Evolutionary conservation across 2,797 vertebrate species (phyloP), one percentile per base, ranked within the genome.

Genomic region (Amazonetta brasiliensis): DNA sequence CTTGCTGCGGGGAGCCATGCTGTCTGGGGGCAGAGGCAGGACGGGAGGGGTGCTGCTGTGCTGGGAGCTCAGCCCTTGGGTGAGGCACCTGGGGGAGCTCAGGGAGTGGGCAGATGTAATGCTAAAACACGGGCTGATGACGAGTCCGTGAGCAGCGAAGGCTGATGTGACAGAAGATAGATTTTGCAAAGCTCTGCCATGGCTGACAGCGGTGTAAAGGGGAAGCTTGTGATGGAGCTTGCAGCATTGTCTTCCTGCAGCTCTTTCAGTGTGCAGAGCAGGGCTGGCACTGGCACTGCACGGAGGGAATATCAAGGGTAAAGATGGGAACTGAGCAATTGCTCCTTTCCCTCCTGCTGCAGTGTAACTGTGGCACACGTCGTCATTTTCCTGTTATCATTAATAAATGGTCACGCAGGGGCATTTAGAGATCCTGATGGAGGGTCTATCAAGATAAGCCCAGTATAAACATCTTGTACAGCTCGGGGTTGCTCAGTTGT

Each of bases 1-100:
- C 21, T 66, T 67, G 52, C 52, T 52, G 21, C 0, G 0, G 46
- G 67, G 30, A 43, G 37, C 33, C 62, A 2, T 69, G 4, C 55
- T 48, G 0, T n/a, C 35, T 72, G 52, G 63, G 41, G 75, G 16
- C 58, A 76, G 82, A n/a, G 7, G 37, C 33, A 3, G 26, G 17
- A 21, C 52, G 71, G 43, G 41, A 58, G 20, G 6, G 17, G 2
- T 79, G 56, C 55, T 43, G 52, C 4, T 54, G 5, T 4, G 0
- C 2, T 8, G 30, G 3, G 59, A 73, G 41, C 20, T 84, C 48
- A 48, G 84, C 54, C 59, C 67, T 17, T 64, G 67, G 39, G 22
- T 39, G 62, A 89, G 35, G 46, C 23, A 4, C 37, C 28, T 12
- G 13, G n/a, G 17, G 94, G 33, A 67, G 39, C 46, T n/a, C 44